phyloP scores from a whole-genome alignment of 1,140 invertebrate species.

The Delia radicum region DNA sequence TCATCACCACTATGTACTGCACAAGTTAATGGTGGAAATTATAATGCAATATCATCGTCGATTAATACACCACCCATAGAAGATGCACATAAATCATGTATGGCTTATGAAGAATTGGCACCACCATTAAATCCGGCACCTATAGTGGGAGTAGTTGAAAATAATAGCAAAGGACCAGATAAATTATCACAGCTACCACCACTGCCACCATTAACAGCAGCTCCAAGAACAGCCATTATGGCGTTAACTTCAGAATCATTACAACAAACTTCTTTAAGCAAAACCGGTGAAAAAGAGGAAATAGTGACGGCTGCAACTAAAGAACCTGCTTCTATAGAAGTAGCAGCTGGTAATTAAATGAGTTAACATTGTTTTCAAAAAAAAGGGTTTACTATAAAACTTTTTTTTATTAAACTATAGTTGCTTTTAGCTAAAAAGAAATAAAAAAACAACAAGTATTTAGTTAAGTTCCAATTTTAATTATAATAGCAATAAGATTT shows the following conservation, averaged over 20 bases:
- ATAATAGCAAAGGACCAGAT: background rate
- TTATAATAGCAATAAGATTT: background rate
- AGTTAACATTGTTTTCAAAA: too few species aligned
- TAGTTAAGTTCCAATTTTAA: slow-evolving; percentile 23
- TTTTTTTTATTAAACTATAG: too few species aligned
- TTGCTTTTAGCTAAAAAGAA: too few species aligned
- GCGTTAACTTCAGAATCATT: too few species aligned
- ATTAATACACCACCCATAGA: slow-evolving; percentile 50
- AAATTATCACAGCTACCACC: background rate
- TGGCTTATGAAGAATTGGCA: slow-evolving; percentile 40
- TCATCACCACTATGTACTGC: background rate
- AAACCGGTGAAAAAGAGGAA: background rate
- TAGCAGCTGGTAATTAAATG: slow-evolving; percentile 11
- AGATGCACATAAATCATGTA: slow-evolving; percentile 36
- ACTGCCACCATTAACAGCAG: too few species aligned
- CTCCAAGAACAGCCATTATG: too few species aligned
- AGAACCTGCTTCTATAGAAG: background rate
- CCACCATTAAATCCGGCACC: slow-evolving; percentile 43
- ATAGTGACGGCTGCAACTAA: background rate
- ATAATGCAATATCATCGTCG: slow-evolving; percentile 30
- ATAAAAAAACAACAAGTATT: slow-evolving; percentile 11
- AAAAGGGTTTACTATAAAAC: too few species aligned
- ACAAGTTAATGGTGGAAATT: background rate
- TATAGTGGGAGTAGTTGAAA: slow-evolving; percentile 38
- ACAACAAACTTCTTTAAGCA: background rate